A percentile compares a stretch with the other conserved stretches of the same genome.
Evolutionary conservation across 2,113 vertebrate species (phyloP).

Genomic region (Gambusia holbrooki): DNA sequence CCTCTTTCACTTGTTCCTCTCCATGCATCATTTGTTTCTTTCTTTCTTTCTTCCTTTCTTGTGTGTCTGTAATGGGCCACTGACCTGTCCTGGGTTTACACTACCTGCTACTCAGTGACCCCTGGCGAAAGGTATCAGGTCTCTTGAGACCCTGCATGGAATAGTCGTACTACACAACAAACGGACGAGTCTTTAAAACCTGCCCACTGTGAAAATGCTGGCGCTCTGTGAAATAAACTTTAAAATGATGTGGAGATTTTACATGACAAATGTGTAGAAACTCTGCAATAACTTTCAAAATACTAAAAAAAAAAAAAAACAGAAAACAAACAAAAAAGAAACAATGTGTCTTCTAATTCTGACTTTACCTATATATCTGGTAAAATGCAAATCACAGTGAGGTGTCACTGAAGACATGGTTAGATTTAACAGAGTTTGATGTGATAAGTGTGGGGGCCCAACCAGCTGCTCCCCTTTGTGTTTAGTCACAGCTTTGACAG

Average conservation of each 20-base stretch:
- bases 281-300: no score
- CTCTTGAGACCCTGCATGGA: no score
- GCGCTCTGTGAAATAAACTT: neutral
- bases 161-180: no score
- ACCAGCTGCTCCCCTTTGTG: conserved; percentile 24
- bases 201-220: neutral
- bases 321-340: no score
- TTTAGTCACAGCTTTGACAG: conserved; percentile 28
- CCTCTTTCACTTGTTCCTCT: neutral
- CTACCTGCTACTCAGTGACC: neutral
- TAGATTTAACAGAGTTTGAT: neutral
- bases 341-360: neutral
- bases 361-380: neutral
- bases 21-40: no score
- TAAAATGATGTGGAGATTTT: no score
- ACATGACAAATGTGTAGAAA: no score
- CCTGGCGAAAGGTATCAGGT: neutral
- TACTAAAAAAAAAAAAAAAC: no score
- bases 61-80: neutral
- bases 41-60: neutral
- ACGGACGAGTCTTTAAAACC: neutral
- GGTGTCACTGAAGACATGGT: neutral
- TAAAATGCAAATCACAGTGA: neutral
- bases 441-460: conserved; percentile 18
- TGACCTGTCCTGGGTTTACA: neutral